Evolutionary conservation across 2,113 vertebrate species (phyloP).

Genomic region (Pogona vitticeps): DNA sequence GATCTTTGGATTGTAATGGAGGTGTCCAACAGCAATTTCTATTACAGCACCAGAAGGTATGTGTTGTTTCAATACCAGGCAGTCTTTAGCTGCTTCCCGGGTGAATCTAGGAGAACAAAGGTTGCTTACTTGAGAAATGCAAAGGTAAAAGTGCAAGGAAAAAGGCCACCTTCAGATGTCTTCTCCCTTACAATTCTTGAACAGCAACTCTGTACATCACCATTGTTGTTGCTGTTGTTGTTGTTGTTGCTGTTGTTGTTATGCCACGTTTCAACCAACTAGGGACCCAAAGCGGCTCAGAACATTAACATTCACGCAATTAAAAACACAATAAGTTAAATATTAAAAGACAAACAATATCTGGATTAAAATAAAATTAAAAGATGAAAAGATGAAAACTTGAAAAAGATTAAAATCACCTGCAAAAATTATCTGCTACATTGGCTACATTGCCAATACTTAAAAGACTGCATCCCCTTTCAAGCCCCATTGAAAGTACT

Average conservation of each 20-base stretch:
- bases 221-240: no score
- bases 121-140: not conserved
- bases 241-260: no score
- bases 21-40: constrained; percentile 85
- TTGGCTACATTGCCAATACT: not conserved
- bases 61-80: constrained; percentile 80
- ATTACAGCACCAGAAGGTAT: constrained; percentile 84
- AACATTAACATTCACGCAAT: no score
- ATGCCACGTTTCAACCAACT: no score
- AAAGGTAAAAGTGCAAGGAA: constrained; percentile 24
- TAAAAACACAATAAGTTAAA: no score
- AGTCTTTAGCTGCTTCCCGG: constrained; percentile 82
- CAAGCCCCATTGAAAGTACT: not conserved
- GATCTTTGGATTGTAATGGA: constrained; percentile 86
- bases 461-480: not conserved
- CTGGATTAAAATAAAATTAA: no score
- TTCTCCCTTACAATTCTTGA: not conserved
- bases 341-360: no score
- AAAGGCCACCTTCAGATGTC: not conserved
- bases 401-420: no score
- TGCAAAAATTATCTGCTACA: no score
- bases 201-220: no score
- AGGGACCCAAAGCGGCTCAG: no score
- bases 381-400: no score
- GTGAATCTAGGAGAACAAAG: constrained; percentile 78